Evolutionary conservation across 2,797 vertebrate species (phyloP).

Genomic region (Silurus aristotelis): DNA sequence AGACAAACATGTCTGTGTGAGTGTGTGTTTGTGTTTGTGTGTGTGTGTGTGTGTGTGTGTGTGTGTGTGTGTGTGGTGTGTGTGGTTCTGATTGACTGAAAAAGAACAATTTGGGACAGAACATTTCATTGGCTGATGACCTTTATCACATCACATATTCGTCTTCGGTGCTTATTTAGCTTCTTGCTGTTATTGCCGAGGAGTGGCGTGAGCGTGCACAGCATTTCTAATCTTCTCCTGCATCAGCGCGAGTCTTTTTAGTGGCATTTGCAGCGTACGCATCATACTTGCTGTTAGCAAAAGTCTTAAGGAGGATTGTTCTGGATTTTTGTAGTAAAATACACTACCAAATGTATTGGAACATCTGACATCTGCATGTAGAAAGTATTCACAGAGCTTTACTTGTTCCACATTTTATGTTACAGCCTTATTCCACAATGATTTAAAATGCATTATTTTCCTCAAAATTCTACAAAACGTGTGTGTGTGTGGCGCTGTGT

Average conservation of each 20-base stretch:
- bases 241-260: too few species aligned
- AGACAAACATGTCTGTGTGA: conserved; percentile 17
- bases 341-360: not conserved
- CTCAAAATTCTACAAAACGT: not conserved
- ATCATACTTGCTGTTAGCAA: not conserved
- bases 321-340: not conserved
- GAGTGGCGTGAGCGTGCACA: not conserved
- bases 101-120: not conserved
- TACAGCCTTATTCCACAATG: too few species aligned
- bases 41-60: conserved; percentile 29
- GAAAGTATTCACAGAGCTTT: too few species aligned
- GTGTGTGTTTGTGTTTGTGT: conserved; percentile 17
- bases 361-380: too few species aligned
- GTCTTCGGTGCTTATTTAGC: not conserved
- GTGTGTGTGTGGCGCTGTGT: conserved; percentile 7
- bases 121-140: not conserved
- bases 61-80: conserved; percentile 31
- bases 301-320: not conserved
- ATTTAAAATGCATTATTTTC: too few species aligned
- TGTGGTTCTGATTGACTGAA: not conserved
- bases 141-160: not conserved
- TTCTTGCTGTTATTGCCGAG: not conserved
- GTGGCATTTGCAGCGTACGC: not conserved
- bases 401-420: too few species aligned
- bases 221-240: not conserved